A percentile compares a stretch with the other conserved stretches of the same genome.
These are phyloP conservation scores for Phylloscopus collybita DNA, from an alignment of 2,797 vertebrate species.

Conservation along the genomic window DNA sequence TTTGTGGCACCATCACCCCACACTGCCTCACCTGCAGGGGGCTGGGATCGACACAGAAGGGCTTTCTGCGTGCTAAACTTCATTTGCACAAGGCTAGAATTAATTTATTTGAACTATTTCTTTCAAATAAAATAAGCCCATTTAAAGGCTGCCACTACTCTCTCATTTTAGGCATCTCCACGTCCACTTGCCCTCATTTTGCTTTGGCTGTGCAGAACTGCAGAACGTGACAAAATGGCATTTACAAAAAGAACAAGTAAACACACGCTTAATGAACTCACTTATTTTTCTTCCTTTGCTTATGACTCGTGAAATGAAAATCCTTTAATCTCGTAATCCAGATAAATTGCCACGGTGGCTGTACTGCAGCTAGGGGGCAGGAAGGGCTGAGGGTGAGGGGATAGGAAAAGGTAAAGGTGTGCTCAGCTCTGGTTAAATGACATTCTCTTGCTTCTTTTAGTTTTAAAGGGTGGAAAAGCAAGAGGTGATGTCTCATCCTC, in stretches of 20 bases:
- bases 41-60: accelerated
- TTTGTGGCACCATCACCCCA: too few relatives aligned
- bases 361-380: background rate
- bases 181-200: background rate
- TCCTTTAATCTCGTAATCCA: background rate
- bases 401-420: background rate
- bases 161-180: background rate
- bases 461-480: background rate
- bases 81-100: background rate
- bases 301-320: background rate
- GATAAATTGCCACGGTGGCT: background rate
- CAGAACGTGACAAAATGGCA: background rate
- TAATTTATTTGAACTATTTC: background rate
- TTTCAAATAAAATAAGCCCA: background rate
- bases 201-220: background rate
- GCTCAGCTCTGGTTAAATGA: background rate
- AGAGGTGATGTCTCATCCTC: background rate
- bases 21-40: background rate
- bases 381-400: background rate
- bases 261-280: background rate
- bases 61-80: background rate
- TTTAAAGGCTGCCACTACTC: background rate
- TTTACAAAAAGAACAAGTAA: background rate
- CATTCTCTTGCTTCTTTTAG: background rate
- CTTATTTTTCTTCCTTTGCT: background rate